phyloP scores from a whole-genome alignment of 2,888 invertebrate species.

The Muscina levida region DNA sequence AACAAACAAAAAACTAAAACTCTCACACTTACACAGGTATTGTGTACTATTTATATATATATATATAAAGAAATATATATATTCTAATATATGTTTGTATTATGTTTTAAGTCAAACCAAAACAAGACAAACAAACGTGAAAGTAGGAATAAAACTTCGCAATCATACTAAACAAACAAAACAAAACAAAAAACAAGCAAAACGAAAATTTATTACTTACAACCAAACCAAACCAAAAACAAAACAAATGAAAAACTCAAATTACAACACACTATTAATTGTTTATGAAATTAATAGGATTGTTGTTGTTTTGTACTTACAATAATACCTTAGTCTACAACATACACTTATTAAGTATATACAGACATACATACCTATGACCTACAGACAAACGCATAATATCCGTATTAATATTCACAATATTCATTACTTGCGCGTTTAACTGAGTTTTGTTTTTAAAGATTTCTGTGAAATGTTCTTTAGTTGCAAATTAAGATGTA shows the following conservation, averaged over 20 bases:
- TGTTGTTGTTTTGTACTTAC: slow-evolving; percentile 31
- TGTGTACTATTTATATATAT: too few species aligned
- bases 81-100: slow-evolving; percentile 56
- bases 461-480: too few species aligned
- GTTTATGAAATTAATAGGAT: background rate
- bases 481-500: too few species aligned
- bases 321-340: slow-evolving; percentile 31
- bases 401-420: too few species aligned
- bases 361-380: background rate
- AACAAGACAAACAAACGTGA: slow-evolving; percentile 65
- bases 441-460: too few species aligned
- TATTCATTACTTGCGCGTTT: too few species aligned
- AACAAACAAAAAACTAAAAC: background rate
- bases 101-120: slow-evolving; percentile 53
- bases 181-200: slow-evolving; percentile 20
- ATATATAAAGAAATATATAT: background rate
- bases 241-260: background rate
- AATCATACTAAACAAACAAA: slow-evolving; percentile 66
- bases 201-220: slow-evolving; percentile 30
- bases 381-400: slow-evolving; percentile 14
- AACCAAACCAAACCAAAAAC: slow-evolving; percentile 21
- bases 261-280: slow-evolving; percentile 8
- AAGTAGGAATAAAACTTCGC: slow-evolving; percentile 79
- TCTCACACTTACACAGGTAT: background rate
- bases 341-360: slow-evolving; percentile 11